phyloP scores from a whole-genome alignment of 1,140 invertebrate species.

The Papilio xuthus region DNA sequence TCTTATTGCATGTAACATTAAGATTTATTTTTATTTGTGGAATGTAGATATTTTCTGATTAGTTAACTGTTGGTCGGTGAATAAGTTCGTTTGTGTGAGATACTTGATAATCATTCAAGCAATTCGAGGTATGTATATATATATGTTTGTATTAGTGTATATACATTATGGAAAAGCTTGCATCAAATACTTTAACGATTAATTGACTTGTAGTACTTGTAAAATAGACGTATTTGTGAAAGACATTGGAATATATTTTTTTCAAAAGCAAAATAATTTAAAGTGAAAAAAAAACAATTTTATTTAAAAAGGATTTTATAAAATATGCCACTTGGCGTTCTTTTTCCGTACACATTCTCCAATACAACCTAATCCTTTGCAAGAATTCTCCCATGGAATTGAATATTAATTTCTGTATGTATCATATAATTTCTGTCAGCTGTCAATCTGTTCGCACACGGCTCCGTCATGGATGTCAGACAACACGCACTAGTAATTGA shows the following conservation, averaged over 20 bases:
- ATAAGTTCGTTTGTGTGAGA: background rate
- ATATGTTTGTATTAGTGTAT: background rate
- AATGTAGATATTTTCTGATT: constrained; percentile 22
- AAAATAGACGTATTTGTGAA: background rate
- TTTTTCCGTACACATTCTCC: background rate
- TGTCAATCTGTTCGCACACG: constrained; percentile 23
- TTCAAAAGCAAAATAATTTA: no score
- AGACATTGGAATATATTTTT: background rate
- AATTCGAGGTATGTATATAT: background rate
- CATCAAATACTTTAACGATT: background rate
- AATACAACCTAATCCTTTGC: background rate
- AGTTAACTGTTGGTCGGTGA: background rate
- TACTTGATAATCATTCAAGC: constrained; percentile 6
- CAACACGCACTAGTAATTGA: constrained; percentile 33
- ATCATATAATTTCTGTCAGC: constrained; percentile 35
- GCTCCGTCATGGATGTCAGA: constrained; percentile 24
- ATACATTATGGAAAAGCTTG: background rate
- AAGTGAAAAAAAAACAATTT: no score
- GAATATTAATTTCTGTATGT: constrained; percentile 24
- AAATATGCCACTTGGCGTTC: background rate
- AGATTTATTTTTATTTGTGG: constrained; percentile 39
- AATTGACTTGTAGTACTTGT: background rate
- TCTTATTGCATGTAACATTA: constrained; percentile 36
- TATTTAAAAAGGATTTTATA: no score
- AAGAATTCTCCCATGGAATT: background rate